These are phyloP conservation scores for Acrobasis repandana DNA, from an alignment of 2,888 invertebrate species.

Conservation along the genomic window DNA sequence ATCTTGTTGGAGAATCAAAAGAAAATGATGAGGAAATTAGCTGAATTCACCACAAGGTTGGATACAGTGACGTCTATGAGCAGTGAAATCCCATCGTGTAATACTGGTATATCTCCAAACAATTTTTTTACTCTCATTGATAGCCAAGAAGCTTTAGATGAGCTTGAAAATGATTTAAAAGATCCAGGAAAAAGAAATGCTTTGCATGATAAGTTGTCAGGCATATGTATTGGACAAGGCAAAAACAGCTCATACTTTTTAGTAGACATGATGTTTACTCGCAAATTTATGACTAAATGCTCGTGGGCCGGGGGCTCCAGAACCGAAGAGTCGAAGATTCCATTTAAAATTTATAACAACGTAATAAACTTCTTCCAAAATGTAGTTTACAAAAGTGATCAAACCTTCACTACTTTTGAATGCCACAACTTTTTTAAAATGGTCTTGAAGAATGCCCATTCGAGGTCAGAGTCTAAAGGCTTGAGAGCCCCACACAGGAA, in stretches of 20 bases:
- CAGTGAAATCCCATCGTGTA: not conserved
- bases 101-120: not conserved
- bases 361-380: not conserved
- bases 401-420: not conserved
- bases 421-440: not conserved
- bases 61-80: not conserved
- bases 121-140: not conserved
- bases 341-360: not conserved
- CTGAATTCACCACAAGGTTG: not conserved
- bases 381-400: not conserved
- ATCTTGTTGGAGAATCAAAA: not conserved
- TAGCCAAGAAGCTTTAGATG: not conserved
- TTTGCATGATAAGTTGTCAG: not conserved
- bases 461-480: not conserved
- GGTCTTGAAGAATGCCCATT: not conserved
- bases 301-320: not conserved
- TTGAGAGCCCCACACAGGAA: not conserved
- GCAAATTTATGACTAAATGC: slow-evolving; percentile 1
- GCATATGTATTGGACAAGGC: not conserved
- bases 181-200: not conserved
- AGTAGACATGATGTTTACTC: not conserved
- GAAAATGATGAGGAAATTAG: not conserved
- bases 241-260: not conserved
- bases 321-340: not conserved
- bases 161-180: not conserved